Evolutionary conservation across 1,140 invertebrate species (phyloP).

Genomic region (Cyphomyrmex costatus): DNA sequence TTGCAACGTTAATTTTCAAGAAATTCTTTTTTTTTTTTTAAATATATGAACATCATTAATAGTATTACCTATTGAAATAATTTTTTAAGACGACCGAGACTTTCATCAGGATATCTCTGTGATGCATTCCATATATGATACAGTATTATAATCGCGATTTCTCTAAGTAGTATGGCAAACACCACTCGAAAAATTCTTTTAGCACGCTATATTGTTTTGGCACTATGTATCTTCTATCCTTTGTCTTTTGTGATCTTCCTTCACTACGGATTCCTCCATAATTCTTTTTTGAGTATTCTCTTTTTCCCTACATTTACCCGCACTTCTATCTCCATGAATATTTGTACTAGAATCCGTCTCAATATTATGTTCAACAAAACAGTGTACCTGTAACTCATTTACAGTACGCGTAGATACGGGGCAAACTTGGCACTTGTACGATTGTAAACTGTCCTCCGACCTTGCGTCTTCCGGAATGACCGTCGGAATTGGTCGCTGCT

Average conservation of each 20-base stretch:
- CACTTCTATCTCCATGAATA: constrained; percentile 59
- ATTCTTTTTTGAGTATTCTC: constrained; percentile 78
- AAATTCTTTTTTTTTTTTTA: constrained; percentile 36
- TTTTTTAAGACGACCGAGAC: constrained; percentile 10
- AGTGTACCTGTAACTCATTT: constrained; percentile 82
- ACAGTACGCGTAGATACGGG: constrained; percentile 77
- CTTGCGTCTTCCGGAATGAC: constrained; percentile 43
- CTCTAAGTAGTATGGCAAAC: constrained; percentile 47
- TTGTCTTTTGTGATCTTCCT: constrained; percentile 71
- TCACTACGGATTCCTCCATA: constrained; percentile 60
- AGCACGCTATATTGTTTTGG: constrained; percentile 75
- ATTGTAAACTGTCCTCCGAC: constrained; percentile 70
- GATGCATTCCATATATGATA: constrained; percentile 24
- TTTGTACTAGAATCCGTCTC: constrained; percentile 75
- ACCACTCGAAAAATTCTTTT: constrained; percentile 25
- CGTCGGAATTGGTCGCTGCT: constrained; percentile 40
- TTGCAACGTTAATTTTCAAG: constrained; percentile 24
- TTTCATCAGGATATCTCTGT: constrained; percentile 27
- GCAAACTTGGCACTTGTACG: constrained; percentile 82
- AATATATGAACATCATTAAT: constrained; percentile 25
- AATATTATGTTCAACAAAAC: constrained; percentile 82
- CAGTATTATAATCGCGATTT: constrained; percentile 30
- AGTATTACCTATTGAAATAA: constrained; percentile 24
- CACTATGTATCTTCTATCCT: constrained; percentile 79
- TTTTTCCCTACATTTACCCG: constrained; percentile 67